phyloP scores from a whole-genome alignment of 2,888 invertebrate genomes.

The Pimpla rufipes region DNA sequence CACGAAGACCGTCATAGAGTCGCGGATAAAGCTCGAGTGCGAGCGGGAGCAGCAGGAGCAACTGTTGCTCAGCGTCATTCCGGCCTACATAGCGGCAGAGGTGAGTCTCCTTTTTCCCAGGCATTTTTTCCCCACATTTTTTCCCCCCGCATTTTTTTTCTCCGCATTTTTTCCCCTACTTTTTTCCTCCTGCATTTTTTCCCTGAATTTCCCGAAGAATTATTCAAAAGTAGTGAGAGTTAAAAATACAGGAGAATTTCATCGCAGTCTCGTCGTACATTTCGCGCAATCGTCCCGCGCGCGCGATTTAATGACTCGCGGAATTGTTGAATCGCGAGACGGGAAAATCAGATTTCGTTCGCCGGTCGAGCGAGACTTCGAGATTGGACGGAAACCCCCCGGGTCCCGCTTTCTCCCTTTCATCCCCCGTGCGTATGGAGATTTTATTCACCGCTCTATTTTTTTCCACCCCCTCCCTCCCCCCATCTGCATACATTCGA shows the following conservation, averaged over 20 bases:
- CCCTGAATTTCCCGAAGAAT: conserved; percentile 8
- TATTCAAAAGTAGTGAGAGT: not conserved
- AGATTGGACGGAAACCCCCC: conserved; percentile 6
- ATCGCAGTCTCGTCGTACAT: no score
- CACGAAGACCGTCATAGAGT: conserved; percentile 95
- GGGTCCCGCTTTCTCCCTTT: not conserved
- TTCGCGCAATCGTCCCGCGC: not conserved
- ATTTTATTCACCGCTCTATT: conserved; percentile 10
- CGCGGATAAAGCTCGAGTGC: conserved; percentile 95
- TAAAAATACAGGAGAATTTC: not conserved
- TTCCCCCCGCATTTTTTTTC: not conserved
- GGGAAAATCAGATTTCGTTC: not conserved
- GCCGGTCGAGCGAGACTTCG: not conserved
- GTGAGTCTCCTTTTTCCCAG: no score
- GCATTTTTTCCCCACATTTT: not conserved
- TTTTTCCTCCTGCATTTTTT: not conserved
- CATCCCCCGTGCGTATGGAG: conserved; percentile 11
- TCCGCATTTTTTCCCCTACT: not conserved
- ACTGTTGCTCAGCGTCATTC: conserved; percentile 95
- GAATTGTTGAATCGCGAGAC: conserved; percentile 31
- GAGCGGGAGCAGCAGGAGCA: conserved; percentile 98
- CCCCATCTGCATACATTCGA: not conserved
- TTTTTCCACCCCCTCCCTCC: not conserved
- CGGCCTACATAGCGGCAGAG: conserved; percentile 97
- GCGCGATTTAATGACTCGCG: conserved; percentile 8